Evolutionary conservation across 2,797 vertebrate species (phyloP).

Genomic region (Pseudomugil tenellus): DNA sequence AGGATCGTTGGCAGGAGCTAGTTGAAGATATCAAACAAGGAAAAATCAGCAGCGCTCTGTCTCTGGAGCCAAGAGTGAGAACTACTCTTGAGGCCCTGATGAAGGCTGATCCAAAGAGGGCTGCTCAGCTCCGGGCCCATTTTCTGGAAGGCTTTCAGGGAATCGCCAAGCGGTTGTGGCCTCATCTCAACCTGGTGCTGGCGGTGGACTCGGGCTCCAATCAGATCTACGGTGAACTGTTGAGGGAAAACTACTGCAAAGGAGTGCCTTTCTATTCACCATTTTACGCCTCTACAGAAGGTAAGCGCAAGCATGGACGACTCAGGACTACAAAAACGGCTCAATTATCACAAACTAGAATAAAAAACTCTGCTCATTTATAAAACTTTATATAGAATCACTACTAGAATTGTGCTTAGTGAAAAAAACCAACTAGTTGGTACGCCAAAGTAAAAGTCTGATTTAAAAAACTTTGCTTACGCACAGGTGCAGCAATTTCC

Average conservation of each 20-base stretch:
- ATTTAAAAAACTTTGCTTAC: too few relatives aligned
- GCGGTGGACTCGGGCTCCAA: slow-evolving; percentile 85
- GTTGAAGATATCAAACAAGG: slow-evolving; percentile 84
- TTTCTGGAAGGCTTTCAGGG: slow-evolving; percentile 83
- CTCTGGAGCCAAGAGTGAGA: slow-evolving; percentile 73
- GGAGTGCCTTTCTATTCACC: slow-evolving; percentile 91
- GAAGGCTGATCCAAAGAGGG: slow-evolving; percentile 79
- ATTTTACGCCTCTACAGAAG: slow-evolving; percentile 87
- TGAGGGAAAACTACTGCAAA: slow-evolving; percentile 83
- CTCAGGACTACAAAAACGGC: too few relatives aligned
- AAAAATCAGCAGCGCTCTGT: slow-evolving; percentile 72
- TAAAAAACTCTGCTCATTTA: not conserved
- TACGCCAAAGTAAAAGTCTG: too few relatives aligned
- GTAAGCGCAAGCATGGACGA: slow-evolving; percentile 63
- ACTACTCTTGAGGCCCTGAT: slow-evolving; percentile 75
- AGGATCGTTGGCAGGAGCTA: slow-evolving; percentile 81
- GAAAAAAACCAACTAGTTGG: too few relatives aligned
- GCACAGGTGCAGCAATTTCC: too few relatives aligned
- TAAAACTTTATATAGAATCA: too few relatives aligned
- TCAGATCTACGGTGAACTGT: slow-evolving; percentile 85
- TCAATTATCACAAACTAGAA: too few relatives aligned
- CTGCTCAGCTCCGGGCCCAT: slow-evolving; percentile 76
- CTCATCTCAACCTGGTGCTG: slow-evolving; percentile 87
- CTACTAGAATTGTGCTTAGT: too few relatives aligned
- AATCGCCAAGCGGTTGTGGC: slow-evolving; percentile 88